Evolutionary conservation across 2,113 vertebrate species (phyloP).

Genomic region (Amphiprion percula): DNA sequence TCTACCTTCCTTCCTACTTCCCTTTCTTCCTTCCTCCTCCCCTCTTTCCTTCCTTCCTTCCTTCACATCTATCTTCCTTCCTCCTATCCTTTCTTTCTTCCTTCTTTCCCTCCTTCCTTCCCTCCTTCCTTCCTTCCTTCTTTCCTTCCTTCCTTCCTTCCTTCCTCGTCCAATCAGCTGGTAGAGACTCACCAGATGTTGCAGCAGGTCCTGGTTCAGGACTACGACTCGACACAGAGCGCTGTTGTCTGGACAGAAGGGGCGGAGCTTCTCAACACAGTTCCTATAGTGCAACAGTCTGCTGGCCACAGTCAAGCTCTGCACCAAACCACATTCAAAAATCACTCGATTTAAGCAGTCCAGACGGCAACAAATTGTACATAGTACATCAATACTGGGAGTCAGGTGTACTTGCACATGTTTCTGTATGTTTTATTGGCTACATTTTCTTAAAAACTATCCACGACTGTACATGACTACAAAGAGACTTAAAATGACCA

Average conservation of each 20-base stretch:
- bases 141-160: not conserved
- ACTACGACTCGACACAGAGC: fast-evolving
- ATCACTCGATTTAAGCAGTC: not conserved
- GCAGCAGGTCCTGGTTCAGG: slow-evolving; percentile 52
- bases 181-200: slow-evolving; percentile 59
- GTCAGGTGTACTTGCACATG: not conserved
- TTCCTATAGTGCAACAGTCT: slow-evolving; percentile 1
- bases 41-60: fast-evolving
- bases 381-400: not conserved
- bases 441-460: too few relatives aligned
- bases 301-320: not conserved
- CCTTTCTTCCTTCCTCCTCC: fast-evolving
- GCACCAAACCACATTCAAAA: slow-evolving; percentile 7
- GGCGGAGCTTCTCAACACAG: not conserved
- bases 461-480: too few relatives aligned
- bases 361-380: not conserved
- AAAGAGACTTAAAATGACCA: too few relatives aligned
- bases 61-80: too few relatives aligned
- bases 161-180: not conserved
- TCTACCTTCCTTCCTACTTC: not conserved
- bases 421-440: not conserved
- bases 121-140: not conserved
- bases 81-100: too few relatives aligned
- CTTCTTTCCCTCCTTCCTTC: not conserved
- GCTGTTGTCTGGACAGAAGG: fast-evolving